Evolutionary conservation across 2,888 invertebrate species (phyloP).

Genomic region (Agrotis segetum): DNA sequence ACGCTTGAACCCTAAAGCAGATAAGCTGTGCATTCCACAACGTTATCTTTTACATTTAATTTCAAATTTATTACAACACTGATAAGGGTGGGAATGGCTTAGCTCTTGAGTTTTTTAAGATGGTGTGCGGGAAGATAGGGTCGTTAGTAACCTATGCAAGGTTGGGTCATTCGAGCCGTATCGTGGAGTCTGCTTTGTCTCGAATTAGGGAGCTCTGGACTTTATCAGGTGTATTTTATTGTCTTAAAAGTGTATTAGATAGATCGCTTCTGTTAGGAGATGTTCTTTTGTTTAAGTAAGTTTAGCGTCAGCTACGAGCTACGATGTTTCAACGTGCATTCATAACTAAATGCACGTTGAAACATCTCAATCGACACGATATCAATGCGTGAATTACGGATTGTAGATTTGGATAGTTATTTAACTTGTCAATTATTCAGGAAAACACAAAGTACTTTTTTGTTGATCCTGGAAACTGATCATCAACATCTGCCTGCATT

Average conservation of each 20-base stretch:
- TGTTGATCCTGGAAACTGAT: too few relatives aligned
- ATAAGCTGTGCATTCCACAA: constrained; percentile 74
- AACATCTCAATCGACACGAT: too few relatives aligned
- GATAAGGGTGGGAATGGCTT: constrained; percentile 58
- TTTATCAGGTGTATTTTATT: constrained; percentile 48
- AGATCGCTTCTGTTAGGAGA: background rate
- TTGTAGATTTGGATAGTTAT: background rate
- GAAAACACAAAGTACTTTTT: too few relatives aligned
- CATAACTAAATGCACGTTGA: too few relatives aligned
- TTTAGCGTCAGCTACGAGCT: background rate
- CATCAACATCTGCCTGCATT: too few relatives aligned
- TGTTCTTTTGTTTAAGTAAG: background rate
- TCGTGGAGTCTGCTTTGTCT: constrained; percentile 64
- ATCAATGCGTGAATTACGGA: background rate
- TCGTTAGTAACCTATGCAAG: constrained; percentile 69
- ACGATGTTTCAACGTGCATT: background rate
- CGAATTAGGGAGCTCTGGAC: constrained; percentile 54
- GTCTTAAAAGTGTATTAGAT: constrained; percentile 7
- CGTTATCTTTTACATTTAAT: constrained; percentile 64
- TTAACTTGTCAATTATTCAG: background rate
- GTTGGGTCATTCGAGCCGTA: constrained; percentile 61
- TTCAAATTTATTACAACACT: constrained; percentile 55
- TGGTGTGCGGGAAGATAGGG: constrained; percentile 48
- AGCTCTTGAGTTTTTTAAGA: constrained; percentile 27
- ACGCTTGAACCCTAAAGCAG: constrained; percentile 75